These are phyloP conservation scores for Cordylochernes scorpioides DNA, from an alignment of 2,888 invertebrate species.

Conservation along the genomic window DNA sequence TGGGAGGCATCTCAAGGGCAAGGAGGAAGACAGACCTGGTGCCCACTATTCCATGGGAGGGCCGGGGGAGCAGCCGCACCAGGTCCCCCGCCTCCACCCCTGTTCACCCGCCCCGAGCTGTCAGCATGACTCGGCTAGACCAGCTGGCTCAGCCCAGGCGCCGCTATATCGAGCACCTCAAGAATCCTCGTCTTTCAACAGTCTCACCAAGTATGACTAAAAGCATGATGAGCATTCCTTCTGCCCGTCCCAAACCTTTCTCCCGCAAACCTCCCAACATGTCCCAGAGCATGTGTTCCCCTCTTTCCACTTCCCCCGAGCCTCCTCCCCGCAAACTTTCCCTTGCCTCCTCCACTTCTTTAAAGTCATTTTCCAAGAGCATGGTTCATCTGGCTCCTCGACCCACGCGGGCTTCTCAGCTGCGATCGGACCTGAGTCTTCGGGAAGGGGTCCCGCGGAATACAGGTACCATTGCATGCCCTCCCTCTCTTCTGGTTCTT, in stretches of 20 bases:
- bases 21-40: constrained; percentile 43
- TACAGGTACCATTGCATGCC: too few species aligned
- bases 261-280: constrained; percentile 1
- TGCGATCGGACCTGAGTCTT: too few species aligned
- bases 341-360: constrained; percentile 1
- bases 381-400: constrained; percentile 10
- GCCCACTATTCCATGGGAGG: constrained; percentile 50
- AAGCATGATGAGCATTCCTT: constrained; percentile 11
- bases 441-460: too few species aligned
- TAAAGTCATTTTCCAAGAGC: too few species aligned
- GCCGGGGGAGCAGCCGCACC: constrained; percentile 9
- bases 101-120: constrained; percentile 34
- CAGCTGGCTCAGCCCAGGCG: constrained; percentile 42
- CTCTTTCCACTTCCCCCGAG: too few species aligned
- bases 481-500: too few species aligned
- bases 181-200: constrained; percentile 4
- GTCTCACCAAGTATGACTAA: constrained; percentile 9
- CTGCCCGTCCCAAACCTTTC: constrained; percentile 2
- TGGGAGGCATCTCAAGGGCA: constrained; percentile 13
- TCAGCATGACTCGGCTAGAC: constrained; percentile 78
- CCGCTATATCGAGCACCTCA: constrained; percentile 7
- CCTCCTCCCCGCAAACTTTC: not conserved
- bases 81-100: constrained; percentile 8
- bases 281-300: constrained; percentile 1
- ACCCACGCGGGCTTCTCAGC: constrained; percentile 13